These are phyloP conservation scores for Heliconius charithonia DNA, from an alignment of 2,888 invertebrate genomes.

Conservation along the genomic window DNA sequence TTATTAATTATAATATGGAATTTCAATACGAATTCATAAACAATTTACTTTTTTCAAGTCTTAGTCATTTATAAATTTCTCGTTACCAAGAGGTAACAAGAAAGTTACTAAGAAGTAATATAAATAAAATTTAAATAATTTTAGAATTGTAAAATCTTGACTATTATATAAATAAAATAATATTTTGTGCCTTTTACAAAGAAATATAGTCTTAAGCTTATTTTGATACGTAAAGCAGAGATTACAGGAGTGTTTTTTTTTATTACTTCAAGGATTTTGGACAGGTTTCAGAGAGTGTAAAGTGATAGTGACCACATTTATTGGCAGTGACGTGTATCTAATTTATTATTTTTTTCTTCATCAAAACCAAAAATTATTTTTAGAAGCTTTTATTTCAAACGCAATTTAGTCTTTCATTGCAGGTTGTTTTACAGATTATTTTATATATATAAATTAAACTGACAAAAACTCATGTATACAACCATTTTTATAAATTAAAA, in stretches of 20 bases:
- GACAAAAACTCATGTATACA: slow-evolving; percentile 21
- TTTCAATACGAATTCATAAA: neutral
- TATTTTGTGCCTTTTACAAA: neutral
- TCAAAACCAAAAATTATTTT: slow-evolving; percentile 28
- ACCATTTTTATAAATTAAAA: slow-evolving; percentile 21
- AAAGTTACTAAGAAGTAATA: no score
- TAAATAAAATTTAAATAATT: neutral
- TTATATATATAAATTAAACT: slow-evolving; percentile 19
- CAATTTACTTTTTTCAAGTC: neutral
- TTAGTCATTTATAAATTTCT: neutral
- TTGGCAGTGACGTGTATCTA: slow-evolving; percentile 52
- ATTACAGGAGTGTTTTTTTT: slow-evolving; percentile 5
- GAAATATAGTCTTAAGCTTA: slow-evolving; percentile 8
- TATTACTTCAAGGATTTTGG: slow-evolving; percentile 35
- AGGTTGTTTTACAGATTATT: neutral
- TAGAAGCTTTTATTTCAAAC: slow-evolving; percentile 15
- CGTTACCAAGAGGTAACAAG: no score
- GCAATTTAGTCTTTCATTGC: slow-evolving; percentile 19
- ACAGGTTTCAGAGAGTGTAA: slow-evolving; percentile 45
- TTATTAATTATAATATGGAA: neutral
- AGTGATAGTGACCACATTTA: slow-evolving; percentile 48
- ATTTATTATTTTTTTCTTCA: slow-evolving; percentile 22
- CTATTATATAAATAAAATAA: neutral
- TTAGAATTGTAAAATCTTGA: neutral
- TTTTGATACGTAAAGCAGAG: slow-evolving; percentile 1